These are phyloP conservation scores for Sebastes fasciatus DNA, from an alignment of 2,113 vertebrate genomes.

Conservation along the genomic window DNA sequence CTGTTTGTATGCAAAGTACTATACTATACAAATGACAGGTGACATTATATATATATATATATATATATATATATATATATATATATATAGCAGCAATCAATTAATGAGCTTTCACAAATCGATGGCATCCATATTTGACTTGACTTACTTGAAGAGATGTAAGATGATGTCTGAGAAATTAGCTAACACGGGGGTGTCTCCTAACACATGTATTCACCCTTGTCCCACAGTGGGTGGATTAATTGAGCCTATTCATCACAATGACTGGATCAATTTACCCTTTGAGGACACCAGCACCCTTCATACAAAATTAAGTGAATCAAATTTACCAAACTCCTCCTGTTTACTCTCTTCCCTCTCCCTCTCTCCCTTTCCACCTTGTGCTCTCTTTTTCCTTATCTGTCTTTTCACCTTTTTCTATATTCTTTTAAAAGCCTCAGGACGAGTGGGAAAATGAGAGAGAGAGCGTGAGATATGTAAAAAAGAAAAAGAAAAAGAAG, in stretches of 20 bases:
- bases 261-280: constrained; percentile 73
- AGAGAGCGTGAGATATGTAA: constrained; percentile 23
- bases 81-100: background rate
- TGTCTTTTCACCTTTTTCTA: constrained; percentile 28
- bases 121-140: constrained; percentile 7
- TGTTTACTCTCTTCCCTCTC: constrained; percentile 4
- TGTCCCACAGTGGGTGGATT: constrained; percentile 46
- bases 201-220: constrained; percentile 53
- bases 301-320: constrained; percentile 60
- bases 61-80: too few species aligned
- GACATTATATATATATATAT: too few species aligned
- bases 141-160: constrained; percentile 30
- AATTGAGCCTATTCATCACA: constrained; percentile 76
- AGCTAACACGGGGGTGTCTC: constrained; percentile 45
- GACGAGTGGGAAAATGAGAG: background rate
- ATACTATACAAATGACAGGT: too few species aligned
- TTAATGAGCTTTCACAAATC: background rate
- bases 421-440: constrained; percentile 31
- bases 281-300: constrained; percentile 43
- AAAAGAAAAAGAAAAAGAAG: constrained; percentile 40
- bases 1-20: too few species aligned
- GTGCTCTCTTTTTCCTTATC: background rate
- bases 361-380: background rate
- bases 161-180: constrained; percentile 55
- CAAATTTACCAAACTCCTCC: constrained; percentile 42